Base-by-base conservation (phyloP, 1,140 invertebrate species). In the Bombus affinis region DNA sequence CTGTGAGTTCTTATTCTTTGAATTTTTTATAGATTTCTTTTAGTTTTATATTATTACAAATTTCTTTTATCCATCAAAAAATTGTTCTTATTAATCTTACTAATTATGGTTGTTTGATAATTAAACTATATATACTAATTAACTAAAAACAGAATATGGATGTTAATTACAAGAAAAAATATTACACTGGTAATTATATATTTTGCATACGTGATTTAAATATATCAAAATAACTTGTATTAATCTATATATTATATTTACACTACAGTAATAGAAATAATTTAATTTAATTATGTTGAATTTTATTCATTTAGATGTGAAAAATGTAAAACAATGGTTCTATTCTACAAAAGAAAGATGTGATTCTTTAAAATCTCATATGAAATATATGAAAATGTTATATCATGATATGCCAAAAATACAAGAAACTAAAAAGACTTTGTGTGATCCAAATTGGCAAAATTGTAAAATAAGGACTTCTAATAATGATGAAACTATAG, bases 361-460 rank as follows among this genome's bases (percentile, higher is more conserved):
- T 37, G 92, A 93, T 32, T 92, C 91, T 0, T 85, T 95, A 53
- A 94, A 95, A 77, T 91, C 89, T 35, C 93, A 95, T 86, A 88
- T 95, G 62, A 92, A 95, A 86, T 92, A 92, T 47, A 92, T 95
- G 92, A 95, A 95, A 87, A 91, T 87, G 59, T 71, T 93, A n/a
- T 95, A 93, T 71, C 87, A 74, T 25, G 78, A 86, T 9, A 86
- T 71, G 12, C 79, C 75, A 71, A 73, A 89, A 62, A 80, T 37
- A 39, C 74, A 37, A 70, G 66, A 44, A 72, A 59, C 5, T 39
- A 70, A 85, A 75, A 72, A 79, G 66, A 35, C 9, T 12, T 62
- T 37, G 1, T 3, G 70, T 18, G n/a, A 22, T 53, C 5, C 10
- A 32, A 35, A 77, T 6, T 66, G 22, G 62, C 22, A 72, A 22